These are phyloP conservation scores for Tribolium freemani DNA, from an alignment of 2,888 invertebrate genomes.

Conservation along the genomic window DNA sequence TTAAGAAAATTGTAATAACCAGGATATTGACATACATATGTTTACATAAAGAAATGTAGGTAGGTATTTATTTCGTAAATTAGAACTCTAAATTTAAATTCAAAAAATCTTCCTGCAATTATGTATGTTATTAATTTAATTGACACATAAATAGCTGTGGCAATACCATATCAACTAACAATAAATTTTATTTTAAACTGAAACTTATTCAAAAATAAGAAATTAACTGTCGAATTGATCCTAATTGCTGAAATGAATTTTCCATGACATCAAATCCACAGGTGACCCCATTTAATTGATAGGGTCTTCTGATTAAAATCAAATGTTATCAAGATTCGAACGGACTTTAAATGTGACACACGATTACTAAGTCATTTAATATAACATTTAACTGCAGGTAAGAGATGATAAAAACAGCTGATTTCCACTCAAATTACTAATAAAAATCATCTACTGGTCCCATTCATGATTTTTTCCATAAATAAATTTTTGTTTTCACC, in stretches of 20 bases:
- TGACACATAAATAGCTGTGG: not conserved
- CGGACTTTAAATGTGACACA: not conserved
- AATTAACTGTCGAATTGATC: not conserved
- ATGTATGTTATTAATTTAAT: not conserved
- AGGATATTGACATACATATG: no score
- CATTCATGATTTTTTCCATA: not conserved
- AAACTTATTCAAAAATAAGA: no score
- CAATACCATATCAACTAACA: not conserved
- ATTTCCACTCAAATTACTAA: no score
- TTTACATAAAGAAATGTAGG: no score
- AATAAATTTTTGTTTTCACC: not conserved
- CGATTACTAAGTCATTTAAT: no score
- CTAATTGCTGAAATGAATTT: not conserved
- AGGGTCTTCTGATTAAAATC: not conserved
- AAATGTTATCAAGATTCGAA: not conserved
- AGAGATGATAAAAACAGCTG: no score
- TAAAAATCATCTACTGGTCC: not conserved
- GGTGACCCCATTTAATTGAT: not conserved
- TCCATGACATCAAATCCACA: not conserved
- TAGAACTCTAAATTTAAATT: not conserved
- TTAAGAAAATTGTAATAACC: no score
- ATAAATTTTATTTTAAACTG: not conserved
- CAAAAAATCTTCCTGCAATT: not conserved
- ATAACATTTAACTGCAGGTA: not conserved
- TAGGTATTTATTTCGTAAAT: not conserved